Evolutionary conservation across 2,797 vertebrate species (phyloP), one percentile per base, ranked within the genome.

Genomic region (Loriculus beryllinus): DNA sequence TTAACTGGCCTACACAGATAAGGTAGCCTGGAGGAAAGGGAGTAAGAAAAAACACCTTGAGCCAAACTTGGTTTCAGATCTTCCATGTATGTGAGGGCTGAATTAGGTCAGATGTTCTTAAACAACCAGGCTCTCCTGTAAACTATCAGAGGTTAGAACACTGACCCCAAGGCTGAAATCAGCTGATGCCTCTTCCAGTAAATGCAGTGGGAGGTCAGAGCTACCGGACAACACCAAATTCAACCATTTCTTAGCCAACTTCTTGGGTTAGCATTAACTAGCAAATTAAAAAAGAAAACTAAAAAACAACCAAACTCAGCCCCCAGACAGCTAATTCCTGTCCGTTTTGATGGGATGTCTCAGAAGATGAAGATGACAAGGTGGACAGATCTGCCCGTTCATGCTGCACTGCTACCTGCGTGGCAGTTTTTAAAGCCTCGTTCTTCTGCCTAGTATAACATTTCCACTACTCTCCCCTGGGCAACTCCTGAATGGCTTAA

Each of bases 401-500:
- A 12, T 2, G 25, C 52, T 33, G 28, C 23, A 26, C 33, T 88
- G 40, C 29, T 85, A 35, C 52, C 68, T 37, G 33, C 29, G 45
- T 67, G 48, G 57, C 60, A 90, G 47, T 64, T 83, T 67, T 72
- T 6, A 47, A 68, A 81, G 59, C 35, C 51, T 84, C 10, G 4
- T 76, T 92, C 82, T 92, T 64, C 43, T 69, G 54, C 23, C 63
- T 76, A 42, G 67, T 75, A 31, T 19, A 52, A 88, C 79, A 77
- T 82, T 86, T 82, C 74, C 67, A 91, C 78, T 80, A 52, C 79
- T 85, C 49, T 95, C 56, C 70, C 89, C 92, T 74, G 77, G 77
- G 89, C 67, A 93, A 83, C 70, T 88, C 82, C 47, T 49, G 47
- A 90, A 54, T 86, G 85, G 85, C 89, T 80, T 70, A 93, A 86